Evolutionary conservation across 2,113 vertebrate genomes (phyloP).

Genomic region (Paratilapia polleni): DNA sequence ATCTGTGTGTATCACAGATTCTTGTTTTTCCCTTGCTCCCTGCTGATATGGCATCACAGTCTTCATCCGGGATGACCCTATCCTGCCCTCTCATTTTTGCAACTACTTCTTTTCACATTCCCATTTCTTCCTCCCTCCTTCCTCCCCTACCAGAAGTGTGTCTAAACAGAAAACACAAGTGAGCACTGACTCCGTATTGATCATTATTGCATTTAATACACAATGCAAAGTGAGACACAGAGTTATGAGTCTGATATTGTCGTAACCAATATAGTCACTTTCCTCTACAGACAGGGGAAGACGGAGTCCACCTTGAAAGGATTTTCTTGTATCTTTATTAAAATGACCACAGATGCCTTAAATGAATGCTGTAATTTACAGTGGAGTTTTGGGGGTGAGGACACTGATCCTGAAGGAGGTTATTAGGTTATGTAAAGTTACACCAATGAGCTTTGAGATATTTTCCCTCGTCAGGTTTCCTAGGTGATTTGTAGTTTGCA

Average conservation of each 20-base stretch:
- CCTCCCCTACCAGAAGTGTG: slow-evolving; percentile 22
- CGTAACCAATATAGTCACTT: not conserved
- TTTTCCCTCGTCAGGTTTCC: slow-evolving; percentile 6
- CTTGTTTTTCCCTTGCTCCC: not conserved
- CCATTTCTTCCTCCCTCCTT: not conserved
- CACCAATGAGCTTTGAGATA: not conserved
- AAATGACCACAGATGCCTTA: not conserved
- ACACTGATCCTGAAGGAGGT: not conserved
- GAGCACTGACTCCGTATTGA: not conserved
- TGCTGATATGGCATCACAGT: not conserved
- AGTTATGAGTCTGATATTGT: no score
- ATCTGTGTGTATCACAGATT: not conserved
- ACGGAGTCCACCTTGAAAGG: not conserved
- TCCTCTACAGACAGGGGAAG: not conserved
- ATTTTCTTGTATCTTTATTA: not conserved
- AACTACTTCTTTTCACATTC: slow-evolving; percentile 28
- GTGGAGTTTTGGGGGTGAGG: not conserved
- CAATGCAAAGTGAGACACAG: not conserved
- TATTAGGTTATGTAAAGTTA: not conserved
- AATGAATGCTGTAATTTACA: not conserved
- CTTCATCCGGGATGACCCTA: not conserved
- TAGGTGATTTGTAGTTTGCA: not conserved
- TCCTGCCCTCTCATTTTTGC: slow-evolving; percentile 26
- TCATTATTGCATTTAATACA: not conserved
- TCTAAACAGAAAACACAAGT: not conserved